phyloP scores from a whole-genome alignment of 1,140 invertebrate species.

The Leptinotarsa lineolata region DNA sequence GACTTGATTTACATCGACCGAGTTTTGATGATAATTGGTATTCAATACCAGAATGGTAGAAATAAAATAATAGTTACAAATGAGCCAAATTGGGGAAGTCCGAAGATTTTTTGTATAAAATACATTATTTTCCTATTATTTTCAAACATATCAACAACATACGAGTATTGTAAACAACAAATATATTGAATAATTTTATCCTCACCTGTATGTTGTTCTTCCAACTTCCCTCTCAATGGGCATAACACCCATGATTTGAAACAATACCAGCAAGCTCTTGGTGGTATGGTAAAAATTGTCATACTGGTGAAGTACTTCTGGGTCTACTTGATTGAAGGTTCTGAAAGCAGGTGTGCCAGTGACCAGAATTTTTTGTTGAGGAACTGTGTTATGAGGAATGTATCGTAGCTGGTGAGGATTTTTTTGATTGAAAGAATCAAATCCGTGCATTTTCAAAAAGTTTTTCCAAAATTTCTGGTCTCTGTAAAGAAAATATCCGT shows the following conservation, averaged over 20 bases:
- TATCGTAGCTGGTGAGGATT: slow-evolving; percentile 39
- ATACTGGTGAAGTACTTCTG: slow-evolving; percentile 60
- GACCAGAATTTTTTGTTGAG: slow-evolving; percentile 1
- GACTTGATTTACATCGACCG: no score
- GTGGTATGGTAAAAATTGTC: slow-evolving; percentile 70
- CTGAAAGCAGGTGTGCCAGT: slow-evolving; percentile 22
- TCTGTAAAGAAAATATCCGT: no score
- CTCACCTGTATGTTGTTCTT: slow-evolving; percentile 53
- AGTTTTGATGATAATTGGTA: no score
- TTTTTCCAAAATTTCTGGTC: no score
- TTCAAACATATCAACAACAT: no score
- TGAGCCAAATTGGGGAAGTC: no score
- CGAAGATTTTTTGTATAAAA: no score
- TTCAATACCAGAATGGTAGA: no score
- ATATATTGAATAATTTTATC: no score
- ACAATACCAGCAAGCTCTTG: slow-evolving; percentile 67
- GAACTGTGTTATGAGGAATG: not conserved
- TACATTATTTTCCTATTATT: no score
- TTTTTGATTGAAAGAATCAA: not conserved
- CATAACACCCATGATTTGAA: slow-evolving; percentile 75
- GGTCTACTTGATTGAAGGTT: slow-evolving; percentile 39
- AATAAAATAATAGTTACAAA: no score
- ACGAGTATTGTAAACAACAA: no score
- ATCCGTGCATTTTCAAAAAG: slow-evolving; percentile 18
- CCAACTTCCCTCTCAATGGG: slow-evolving; percentile 66